Evolutionary conservation across 1,140 invertebrate species (phyloP).

Genomic region (Melanaphis sacchari): DNA sequence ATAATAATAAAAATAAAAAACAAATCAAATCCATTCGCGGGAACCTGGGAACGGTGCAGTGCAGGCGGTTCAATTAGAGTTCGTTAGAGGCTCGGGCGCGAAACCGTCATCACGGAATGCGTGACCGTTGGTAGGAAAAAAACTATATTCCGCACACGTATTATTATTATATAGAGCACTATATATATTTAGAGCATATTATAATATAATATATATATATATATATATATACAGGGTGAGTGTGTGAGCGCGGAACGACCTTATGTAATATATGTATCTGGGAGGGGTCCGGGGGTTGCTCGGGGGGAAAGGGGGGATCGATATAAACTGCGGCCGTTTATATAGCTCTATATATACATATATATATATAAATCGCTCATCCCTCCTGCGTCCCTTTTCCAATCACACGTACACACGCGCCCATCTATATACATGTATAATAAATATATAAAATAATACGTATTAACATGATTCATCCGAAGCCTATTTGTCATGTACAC

Average conservation of each 20-base stretch:
- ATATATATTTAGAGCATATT: neutral
- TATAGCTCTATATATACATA: neutral
- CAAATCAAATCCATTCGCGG: constrained; percentile 47
- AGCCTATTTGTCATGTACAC: constrained; percentile 32
- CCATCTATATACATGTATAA: neutral
- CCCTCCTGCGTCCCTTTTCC: constrained; percentile 34
- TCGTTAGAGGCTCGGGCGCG: constrained; percentile 46
- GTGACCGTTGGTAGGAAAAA: neutral
- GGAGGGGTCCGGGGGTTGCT: neutral
- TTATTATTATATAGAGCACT: neutral
- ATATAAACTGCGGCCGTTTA: constrained; percentile 33
- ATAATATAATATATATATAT: neutral
- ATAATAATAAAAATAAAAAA: constrained; percentile 50
- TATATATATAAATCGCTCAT: neutral
- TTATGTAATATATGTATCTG: neutral
- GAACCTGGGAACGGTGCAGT: constrained; percentile 43
- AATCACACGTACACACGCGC: constrained; percentile 4
- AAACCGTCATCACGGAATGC: constrained; percentile 14
- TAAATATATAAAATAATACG: neutral
- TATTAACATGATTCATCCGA: neutral
- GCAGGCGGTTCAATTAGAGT: constrained; percentile 53
- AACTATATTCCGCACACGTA: neutral
- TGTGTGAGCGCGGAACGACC: neutral
- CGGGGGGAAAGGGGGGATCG: neutral
- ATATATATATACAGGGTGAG: neutral